Base-by-base conservation (phyloP, 2,113 vertebrate genomes). In the Myotis davidii region DNA sequence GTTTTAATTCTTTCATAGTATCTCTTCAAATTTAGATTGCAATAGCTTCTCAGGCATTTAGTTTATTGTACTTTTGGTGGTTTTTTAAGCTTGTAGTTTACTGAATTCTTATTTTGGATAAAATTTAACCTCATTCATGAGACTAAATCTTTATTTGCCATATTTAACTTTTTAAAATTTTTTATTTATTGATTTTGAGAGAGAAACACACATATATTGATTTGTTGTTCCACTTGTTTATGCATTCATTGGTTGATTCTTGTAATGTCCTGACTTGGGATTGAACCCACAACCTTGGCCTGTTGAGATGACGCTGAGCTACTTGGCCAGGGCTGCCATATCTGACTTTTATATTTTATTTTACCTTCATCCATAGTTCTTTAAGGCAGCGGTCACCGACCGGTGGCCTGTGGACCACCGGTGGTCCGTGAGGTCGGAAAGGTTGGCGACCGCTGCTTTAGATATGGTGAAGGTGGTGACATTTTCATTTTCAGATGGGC, bases 41-140 rank as follows among this genome's bases (percentile, higher is more conserved):
- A 52, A 48, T 73, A 52, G 70, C 54, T 72, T 88, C 29, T 74
- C 8, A 69, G 79, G 65, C 45, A 81, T 69, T 82, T 84, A 78
- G 18, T 83, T 76, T n/a, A 37, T n/a, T 81, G 37, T 85, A 67
- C 45, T 81, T 77, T 89, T 67, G 34, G 76, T 73, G 85, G 48
- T 39, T 79, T 96, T 21, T 85, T 50, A 74, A 73, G 29, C 18
- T 77, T 91, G 84, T 73, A 45, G 45, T 86, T 86, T 23, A 78
- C 52, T 83, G 54, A 4, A 85, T 78, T 84, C 67, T 50, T 54
- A 74, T 90, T 91, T 18, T 67, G 37, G 21, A 4, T 93, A 85
- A 96, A 95, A 92, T 93, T 29, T 70, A 88, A 67, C 54, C 32
- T 65, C 10, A 48, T 37, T 81, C 6, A 39, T 73, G 65, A 89